Conservation (phyloP, 2,888 invertebrate species). For the Eumerus sabulonum region DNA sequence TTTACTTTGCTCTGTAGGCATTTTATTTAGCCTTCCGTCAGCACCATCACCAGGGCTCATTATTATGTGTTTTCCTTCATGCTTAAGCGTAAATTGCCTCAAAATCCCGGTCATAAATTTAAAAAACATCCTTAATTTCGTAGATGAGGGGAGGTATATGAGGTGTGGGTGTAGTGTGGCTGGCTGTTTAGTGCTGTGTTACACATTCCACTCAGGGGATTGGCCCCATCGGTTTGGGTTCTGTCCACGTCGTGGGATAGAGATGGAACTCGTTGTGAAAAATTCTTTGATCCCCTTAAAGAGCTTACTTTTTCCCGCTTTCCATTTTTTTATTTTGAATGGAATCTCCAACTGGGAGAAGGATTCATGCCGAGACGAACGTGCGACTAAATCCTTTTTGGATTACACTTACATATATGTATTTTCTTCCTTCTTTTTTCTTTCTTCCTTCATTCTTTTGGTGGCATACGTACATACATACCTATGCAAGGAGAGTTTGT, state of each 20-base stretch:
- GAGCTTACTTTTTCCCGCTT: slow-evolving; percentile 19
- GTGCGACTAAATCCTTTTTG: slow-evolving; percentile 65
- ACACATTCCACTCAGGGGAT: slow-evolving; percentile 1
- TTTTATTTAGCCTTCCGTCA: slow-evolving; percentile 23
- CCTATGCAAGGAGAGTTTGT: no score
- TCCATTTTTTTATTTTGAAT: slow-evolving; percentile 49
- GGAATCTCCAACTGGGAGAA: slow-evolving; percentile 46
- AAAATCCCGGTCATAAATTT: slow-evolving; percentile 66
- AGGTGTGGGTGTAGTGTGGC: no score
- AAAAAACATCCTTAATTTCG: slow-evolving; percentile 56
- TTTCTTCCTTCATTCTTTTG: no score
- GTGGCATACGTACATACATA: no score
- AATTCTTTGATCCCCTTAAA: slow-evolving; percentile 62
- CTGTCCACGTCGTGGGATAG: slow-evolving; percentile 46
- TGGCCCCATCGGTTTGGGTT: slow-evolving; percentile 37
- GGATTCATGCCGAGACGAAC: slow-evolving; percentile 48
- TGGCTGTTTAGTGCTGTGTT: no score
- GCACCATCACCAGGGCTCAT: slow-evolving; percentile 10
- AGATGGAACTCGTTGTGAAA: slow-evolving; percentile 43
- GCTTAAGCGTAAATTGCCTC: slow-evolving; percentile 64
- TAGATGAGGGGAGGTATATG: background rate
- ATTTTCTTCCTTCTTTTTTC: no score
- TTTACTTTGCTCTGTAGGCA: slow-evolving; percentile 36
- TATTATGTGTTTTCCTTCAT: slow-evolving; percentile 48
- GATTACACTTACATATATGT: slow-evolving; percentile 61